Evolutionary conservation across 2,888 invertebrate species (phyloP), one percentile per base, ranked within the genome.

Genomic region (Cantharis flavilabris): DNA sequence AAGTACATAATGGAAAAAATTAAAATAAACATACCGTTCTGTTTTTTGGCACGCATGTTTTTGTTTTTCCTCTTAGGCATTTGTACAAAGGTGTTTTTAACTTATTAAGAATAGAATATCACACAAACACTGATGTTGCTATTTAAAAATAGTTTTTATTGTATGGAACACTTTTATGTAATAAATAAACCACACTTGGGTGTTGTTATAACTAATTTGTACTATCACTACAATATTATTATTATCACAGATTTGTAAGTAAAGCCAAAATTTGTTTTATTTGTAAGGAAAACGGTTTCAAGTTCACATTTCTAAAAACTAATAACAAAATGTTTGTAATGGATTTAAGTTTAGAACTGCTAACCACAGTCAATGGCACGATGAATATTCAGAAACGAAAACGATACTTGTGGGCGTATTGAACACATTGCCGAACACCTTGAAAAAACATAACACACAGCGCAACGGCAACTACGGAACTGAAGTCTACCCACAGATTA

Each of bases 1-100:
- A 67, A 67, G 65, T 26, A 16, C 16, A 16, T 16, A 67, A 67
- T 23, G 13, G 23, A 67, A 67, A 67, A 26, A 23, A 23, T n/a
- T n/a, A 23, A 67, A 67, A 67, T 20, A 65, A 72, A 81, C 85
- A 75, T 84, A 86, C 86, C 86, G 76, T 86, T 86, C 72, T 84
- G 84, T 79, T 86, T 86, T 82, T 84, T 86, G 79, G 84, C 83
- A 78, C 85, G 80, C 82, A 84, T 86, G 77, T 84, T 84, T 70
- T 85, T 83, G 75, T 83, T 84, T 79, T 82, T 85, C 81, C 83
- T 83, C 73, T 81, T 84, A 82, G 83, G 71, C 85, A 81, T 85
- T 84, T 78, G 23, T 7, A 49, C 49, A 49, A 49, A 49, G 49
- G 49, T 49, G 49, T 62, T 73, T 69, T 69, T 69, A 71, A 73